These are phyloP conservation scores for Cephus pygmeus DNA, from an alignment of 2,888 invertebrate genomes.

Conservation along the genomic window DNA sequence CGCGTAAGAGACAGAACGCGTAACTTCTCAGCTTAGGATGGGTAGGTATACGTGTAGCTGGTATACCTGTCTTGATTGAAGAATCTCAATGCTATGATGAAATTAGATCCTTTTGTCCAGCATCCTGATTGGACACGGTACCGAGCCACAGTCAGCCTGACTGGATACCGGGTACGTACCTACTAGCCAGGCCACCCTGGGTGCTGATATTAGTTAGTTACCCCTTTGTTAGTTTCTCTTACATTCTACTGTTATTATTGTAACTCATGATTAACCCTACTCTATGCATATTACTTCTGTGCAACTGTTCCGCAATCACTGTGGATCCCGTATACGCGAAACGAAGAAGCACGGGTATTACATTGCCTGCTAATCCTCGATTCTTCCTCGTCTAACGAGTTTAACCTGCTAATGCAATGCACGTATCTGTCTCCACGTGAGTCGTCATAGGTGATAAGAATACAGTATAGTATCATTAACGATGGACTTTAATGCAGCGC, in stretches of 20 bases:
- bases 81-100: neutral
- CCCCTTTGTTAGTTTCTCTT: neutral
- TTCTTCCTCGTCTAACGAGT: neutral
- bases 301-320: neutral
- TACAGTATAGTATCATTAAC: neutral
- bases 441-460: neutral
- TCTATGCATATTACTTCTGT: neutral
- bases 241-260: neutral
- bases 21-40: neutral
- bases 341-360: neutral
- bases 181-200: neutral
- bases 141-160: neutral
- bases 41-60: neutral
- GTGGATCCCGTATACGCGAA: neutral
- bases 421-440: neutral
- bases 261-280: neutral
- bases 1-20: neutral
- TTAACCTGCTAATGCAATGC: neutral
- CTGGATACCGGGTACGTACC: neutral
- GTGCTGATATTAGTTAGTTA: neutral
- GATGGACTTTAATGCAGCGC: neutral
- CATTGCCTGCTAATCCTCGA: neutral
- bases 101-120: slow-evolving; percentile 1
- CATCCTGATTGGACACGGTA: neutral
- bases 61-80: neutral